Conservation (phyloP, 2,797 vertebrate species). For the Martes flavigula region DNA sequence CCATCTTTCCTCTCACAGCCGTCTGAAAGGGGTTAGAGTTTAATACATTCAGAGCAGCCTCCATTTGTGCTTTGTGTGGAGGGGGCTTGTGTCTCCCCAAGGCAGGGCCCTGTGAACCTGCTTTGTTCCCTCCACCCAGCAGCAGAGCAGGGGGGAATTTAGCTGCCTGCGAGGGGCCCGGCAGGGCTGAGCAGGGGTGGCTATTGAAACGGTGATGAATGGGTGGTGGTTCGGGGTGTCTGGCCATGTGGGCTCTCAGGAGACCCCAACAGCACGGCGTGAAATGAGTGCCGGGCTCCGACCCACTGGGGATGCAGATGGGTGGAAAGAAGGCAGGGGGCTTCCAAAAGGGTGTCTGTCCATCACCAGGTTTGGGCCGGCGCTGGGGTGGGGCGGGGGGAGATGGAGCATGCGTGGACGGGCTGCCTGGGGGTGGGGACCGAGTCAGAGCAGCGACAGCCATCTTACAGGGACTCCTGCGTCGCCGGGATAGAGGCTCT, state of each 20-base stretch:
- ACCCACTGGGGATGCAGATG: not conserved
- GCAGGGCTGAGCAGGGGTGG: constrained; percentile 18
- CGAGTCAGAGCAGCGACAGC: not conserved
- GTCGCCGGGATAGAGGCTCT: not conserved
- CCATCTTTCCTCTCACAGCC: constrained; percentile 37
- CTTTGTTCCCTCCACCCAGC: constrained; percentile 62
- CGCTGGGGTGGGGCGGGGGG: not conserved
- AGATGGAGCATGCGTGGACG: not conserved
- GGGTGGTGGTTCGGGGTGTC: constrained; percentile 78
- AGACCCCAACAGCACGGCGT: constrained; percentile 50
- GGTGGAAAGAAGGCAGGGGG: not conserved
- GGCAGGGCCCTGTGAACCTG: constrained; percentile 42
- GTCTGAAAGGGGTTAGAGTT: constrained; percentile 39
- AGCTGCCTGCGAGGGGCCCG: constrained; percentile 48
- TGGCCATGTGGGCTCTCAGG: constrained; percentile 27
- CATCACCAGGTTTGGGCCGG: not conserved
- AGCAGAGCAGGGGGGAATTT: not conserved
- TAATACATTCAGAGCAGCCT: constrained; percentile 67
- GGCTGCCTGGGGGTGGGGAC: fast-evolving
- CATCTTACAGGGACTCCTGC: not conserved
- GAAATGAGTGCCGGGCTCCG: constrained; percentile 25
- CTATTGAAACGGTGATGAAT: constrained; percentile 82
- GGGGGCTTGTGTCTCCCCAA: constrained; percentile 21
- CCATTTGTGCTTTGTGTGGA: constrained; percentile 46
- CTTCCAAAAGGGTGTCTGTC: not conserved